phyloP scores from a whole-genome alignment of 2,888 invertebrate genomes.

The Hyposoter dolosus region DNA sequence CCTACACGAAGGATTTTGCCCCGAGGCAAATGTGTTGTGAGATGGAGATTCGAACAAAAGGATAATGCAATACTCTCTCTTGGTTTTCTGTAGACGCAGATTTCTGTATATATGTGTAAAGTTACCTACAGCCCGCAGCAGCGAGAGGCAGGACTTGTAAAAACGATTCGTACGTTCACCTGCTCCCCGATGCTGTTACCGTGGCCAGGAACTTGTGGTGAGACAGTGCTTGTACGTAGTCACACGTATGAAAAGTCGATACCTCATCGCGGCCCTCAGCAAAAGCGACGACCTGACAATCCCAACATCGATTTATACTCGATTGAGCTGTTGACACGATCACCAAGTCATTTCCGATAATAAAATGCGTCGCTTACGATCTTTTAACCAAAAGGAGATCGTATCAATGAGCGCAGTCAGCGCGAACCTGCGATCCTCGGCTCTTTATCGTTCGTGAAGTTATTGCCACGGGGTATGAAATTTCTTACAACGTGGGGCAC shows the following conservation, averaged over 20 bases:
- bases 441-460: neutral
- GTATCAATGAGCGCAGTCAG: conserved; percentile 2
- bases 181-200: conserved; percentile 34
- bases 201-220: conserved; percentile 15
- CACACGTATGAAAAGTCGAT: neutral
- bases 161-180: conserved; percentile 62
- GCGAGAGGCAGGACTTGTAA: conserved; percentile 55
- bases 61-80: conserved; percentile 70
- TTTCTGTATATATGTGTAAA: neutral
- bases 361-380: neutral
- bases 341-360: conserved; percentile 42
- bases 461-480: neutral
- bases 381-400: neutral
- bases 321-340: conserved; percentile 61
- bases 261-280: neutral
- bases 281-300: neutral
- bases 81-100: conserved; percentile 6
- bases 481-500: neutral
- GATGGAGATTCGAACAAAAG: conserved; percentile 73
- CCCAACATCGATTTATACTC: conserved; percentile 41
- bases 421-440: neutral
- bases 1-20: conserved; percentile 45
- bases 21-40: conserved; percentile 12
- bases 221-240: conserved; percentile 11
- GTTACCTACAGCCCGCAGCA: conserved; percentile 41